Evolutionary conservation across 2,888 invertebrate species (phyloP), one percentile per base, ranked within the genome.

Genomic region (Hetaerina titia): DNA sequence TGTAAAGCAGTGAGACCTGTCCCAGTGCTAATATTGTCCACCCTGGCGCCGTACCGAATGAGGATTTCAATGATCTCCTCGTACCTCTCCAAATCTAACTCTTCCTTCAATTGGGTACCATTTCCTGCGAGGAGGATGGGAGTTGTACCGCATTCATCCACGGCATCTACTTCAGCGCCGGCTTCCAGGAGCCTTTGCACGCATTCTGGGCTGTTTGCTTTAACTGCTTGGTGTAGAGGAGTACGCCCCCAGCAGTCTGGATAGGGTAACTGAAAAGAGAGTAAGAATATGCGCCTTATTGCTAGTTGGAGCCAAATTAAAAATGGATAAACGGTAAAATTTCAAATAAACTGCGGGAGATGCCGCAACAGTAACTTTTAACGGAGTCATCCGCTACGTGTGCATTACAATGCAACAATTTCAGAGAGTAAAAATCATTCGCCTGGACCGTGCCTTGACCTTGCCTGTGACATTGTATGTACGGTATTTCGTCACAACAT

Each of bases 1-100:
- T 97, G 97, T 6, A 97, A 95, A n/a, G 96, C 96, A 57, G 97
- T 96, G 57, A 96, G 96, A 63, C 96, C 96, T 8, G 95, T 89
- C 15, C 96, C 96, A 1, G 95, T 95, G 95, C 96, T 95, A 88
- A 95, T 31, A 31, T 95, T 74, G 94, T 96, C 96, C 13, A 95
- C 95, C 2, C 95, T 95, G 57, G 96, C 96, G 0, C 96, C 96
- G n/a, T 96, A 96, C 0, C 95, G 94, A 13, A 97, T 96, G 94
- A 97, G 96, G 63, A 96, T 95, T 58, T 96, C 96, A 2, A 97
- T 96, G 95, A 97, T 96, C 63, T 96, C 95, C 95, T 96, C 96
- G 95, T 96, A 95, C 96, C 58, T 96, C 95, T 2, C 96, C 19
- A 95, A 96, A 69, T 96, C 96, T 69, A 97, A 97, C 90, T 96